Conservation (phyloP, 1,140 invertebrate genomes). For the Pantala flavescens region DNA sequence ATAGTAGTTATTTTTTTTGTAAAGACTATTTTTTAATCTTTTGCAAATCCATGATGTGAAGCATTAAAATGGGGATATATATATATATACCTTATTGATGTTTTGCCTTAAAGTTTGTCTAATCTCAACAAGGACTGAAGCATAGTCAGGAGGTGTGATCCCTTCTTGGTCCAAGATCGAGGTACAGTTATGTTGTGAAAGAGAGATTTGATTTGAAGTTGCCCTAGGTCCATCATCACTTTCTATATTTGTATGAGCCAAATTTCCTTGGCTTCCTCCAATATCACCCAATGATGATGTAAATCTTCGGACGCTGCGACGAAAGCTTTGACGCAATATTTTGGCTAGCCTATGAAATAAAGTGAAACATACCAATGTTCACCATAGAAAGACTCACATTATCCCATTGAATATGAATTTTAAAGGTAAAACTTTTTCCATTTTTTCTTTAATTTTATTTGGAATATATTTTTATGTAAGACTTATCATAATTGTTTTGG, state of each 20-base stretch:
- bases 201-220: background rate
- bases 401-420: too few species aligned
- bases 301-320: constrained; percentile 64
- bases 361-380: too few species aligned
- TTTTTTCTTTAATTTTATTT: too few species aligned
- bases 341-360: constrained; percentile 53
- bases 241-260: background rate
- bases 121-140: background rate
- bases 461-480: too few species aligned
- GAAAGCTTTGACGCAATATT: constrained; percentile 62
- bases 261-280: background rate
- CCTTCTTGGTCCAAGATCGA: background rate
- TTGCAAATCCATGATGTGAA: too few species aligned
- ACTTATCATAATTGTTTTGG: too few species aligned
- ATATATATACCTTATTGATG: too few species aligned
- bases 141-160: background rate
- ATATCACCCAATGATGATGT: constrained; percentile 23
- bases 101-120: background rate
- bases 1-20: too few species aligned
- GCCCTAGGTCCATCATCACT: background rate
- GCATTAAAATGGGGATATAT: too few species aligned
- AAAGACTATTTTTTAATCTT: too few species aligned
- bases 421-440: too few species aligned
- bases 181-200: background rate
- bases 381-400: too few species aligned